These are phyloP conservation scores for Drosophila kuntzei DNA, from an alignment of 2,888 invertebrate genomes.

Conservation along the genomic window DNA sequence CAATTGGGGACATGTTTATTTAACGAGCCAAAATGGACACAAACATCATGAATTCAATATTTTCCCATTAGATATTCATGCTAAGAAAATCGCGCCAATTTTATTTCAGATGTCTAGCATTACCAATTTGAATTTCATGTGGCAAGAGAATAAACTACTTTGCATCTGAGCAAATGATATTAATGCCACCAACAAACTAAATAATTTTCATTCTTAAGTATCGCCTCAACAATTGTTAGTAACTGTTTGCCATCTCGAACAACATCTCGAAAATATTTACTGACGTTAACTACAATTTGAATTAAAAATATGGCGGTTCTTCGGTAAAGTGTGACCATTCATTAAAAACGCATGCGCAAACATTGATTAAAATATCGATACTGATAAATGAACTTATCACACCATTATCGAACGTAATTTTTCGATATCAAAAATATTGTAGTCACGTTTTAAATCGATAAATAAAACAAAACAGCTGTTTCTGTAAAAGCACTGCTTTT, in stretches of 20 bases:
- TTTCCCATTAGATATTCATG: constrained; percentile 13
- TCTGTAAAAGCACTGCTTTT: constrained; percentile 2
- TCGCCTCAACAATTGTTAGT: not conserved
- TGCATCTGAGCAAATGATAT: not conserved
- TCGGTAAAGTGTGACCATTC: constrained; percentile 20
- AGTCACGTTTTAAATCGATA: constrained; percentile 1
- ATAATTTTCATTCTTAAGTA: not conserved
- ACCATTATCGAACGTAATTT: not conserved
- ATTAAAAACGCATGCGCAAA: not conserved
- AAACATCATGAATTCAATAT: constrained; percentile 33
- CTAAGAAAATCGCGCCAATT: not conserved
- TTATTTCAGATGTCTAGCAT: not conserved
- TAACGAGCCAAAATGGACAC: constrained; percentile 34
- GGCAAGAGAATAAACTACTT: not conserved
- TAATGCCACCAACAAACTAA: too few relatives aligned
- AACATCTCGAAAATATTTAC: not conserved
- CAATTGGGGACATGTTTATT: constrained; percentile 55
- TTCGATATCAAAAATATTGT: not conserved
- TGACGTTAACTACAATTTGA: not conserved
- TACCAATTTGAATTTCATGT: not conserved
- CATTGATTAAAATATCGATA: not conserved
- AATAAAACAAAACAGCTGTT: constrained; percentile 8
- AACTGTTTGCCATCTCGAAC: not conserved
- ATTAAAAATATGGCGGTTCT: not conserved
- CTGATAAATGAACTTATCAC: not conserved